Conservation (phyloP, 2,113 vertebrate genomes). For the Tenebrosternarchus preto region DNA sequence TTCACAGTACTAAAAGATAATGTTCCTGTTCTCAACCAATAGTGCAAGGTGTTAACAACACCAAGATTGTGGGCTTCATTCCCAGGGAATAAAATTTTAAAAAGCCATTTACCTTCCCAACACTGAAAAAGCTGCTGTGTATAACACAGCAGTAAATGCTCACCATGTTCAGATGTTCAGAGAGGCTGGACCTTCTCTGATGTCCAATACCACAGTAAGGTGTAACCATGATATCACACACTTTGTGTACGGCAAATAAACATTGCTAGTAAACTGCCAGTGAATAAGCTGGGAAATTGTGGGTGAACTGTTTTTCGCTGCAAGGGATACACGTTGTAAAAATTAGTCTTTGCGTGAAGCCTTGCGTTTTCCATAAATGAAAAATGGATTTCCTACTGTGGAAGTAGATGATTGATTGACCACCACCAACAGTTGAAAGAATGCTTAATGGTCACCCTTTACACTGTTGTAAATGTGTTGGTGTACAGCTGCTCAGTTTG, state of each 20-base stretch:
- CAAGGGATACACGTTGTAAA: background rate
- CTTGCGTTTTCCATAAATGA: conserved; percentile 2
- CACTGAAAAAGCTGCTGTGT: too few species aligned
- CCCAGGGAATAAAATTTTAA: background rate
- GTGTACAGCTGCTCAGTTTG: too few species aligned
- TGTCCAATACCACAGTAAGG: background rate
- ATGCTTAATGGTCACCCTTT: too few species aligned
- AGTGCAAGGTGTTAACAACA: too few species aligned
- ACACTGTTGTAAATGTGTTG: too few species aligned
- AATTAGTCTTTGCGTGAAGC: background rate
- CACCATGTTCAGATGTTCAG: background rate
- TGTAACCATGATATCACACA: background rate
- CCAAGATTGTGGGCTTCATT: too few species aligned
- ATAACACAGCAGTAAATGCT: too few species aligned
- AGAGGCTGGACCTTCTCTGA: background rate
- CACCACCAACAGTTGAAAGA: background rate
- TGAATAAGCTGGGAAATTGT: background rate
- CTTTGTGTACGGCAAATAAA: background rate
- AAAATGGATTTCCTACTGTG: conserved; percentile 26
- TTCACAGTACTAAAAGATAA: too few species aligned
- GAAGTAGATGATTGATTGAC: conserved; percentile 14
- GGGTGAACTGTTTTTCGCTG: background rate
- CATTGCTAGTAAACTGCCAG: background rate
- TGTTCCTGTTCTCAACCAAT: too few species aligned
- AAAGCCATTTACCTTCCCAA: too few species aligned